Base-by-base conservation (phyloP, 2,888 invertebrate species). In the Tiliacea citrago region DNA sequence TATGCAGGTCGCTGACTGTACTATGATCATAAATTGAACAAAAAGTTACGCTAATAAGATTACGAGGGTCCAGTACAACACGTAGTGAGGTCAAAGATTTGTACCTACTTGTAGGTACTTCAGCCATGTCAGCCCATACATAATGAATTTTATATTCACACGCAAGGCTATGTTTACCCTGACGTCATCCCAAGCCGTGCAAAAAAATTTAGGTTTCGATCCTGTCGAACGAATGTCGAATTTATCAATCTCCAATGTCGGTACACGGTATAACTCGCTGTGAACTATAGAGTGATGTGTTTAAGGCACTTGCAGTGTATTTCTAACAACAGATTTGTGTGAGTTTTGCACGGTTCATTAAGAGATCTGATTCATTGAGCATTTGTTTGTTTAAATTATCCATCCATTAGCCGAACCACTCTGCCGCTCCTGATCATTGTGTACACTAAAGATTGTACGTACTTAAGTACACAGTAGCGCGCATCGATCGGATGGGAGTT, bases 131-230 rank as follows among this genome's bases (percentile, higher is more conserved):
- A 76, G 71, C 62, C 82, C 86, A 78, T 86, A 81, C 81, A 75
- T 88, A 89, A 88, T 88, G 80, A 86, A 81, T 86, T 87, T 90
- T 84, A 82, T 89, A 88, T 90, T 90, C 88, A 86, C 90, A 89
- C 88, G 88, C 91, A 85, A 90, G 88, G 86, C 86, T 86, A 77
- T 89, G 87, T 88, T 88, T 87, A 86, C 80, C 77, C 74, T 92
- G 92, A 91, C 91, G 91, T 92, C 90, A 91, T 81, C 76, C 71
- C 79, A 77, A 74, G 79, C 81, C 78, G 85, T 86, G 88, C 88
- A 86, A 88, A 90, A 89, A 29, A 29, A 29, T 2, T 29, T 29
- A 81, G 81, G 73, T 80, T 75, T 72, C 85, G 83, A 84, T 85
- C 77, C 75, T 79, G 82, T 83, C 83, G 81, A 87, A 89, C 89